Evolutionary conservation across 2,797 vertebrate genomes (phyloP).

Genomic region (Helostoma temminkii): DNA sequence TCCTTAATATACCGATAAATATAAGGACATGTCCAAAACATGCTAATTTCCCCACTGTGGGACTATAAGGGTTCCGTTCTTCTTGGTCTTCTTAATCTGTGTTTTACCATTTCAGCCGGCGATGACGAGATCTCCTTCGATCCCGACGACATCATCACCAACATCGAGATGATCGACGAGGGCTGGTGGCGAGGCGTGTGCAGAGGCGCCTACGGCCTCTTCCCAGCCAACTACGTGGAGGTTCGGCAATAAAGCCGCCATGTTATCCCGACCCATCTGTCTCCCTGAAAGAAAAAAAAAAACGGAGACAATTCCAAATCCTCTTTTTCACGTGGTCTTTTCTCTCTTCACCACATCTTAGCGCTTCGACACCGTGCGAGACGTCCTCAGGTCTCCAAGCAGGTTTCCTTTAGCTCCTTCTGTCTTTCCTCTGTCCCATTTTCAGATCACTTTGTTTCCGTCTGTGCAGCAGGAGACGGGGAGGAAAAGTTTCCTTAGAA

Average conservation of each 20-base stretch:
- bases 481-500: background rate
- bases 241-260: constrained; percentile 86
- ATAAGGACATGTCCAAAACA: no score
- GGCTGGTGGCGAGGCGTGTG: constrained; percentile 98
- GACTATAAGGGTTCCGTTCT: no score
- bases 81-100: no score
- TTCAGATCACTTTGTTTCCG: background rate
- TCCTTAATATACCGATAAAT: no score
- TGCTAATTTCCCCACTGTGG: no score
- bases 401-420: constrained; percentile 14
- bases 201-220: constrained; percentile 91
- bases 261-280: background rate
- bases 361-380: constrained; percentile 53
- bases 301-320: constrained; percentile 44
- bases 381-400: constrained; percentile 61
- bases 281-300: constrained; percentile 30
- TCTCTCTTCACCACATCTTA: constrained; percentile 41
- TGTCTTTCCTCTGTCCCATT: background rate
- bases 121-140: constrained; percentile 98
- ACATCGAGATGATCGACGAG: constrained; percentile 98
- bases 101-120: constrained; percentile 82
- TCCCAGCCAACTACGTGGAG: constrained; percentile 98
- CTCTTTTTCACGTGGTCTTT: constrained; percentile 26
- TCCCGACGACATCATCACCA: constrained; percentile 97
- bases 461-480: constrained; percentile 10